These are phyloP conservation scores for Theodoxus fluviatilis DNA, from an alignment of 2,888 invertebrate species.

Conservation along the genomic window DNA sequence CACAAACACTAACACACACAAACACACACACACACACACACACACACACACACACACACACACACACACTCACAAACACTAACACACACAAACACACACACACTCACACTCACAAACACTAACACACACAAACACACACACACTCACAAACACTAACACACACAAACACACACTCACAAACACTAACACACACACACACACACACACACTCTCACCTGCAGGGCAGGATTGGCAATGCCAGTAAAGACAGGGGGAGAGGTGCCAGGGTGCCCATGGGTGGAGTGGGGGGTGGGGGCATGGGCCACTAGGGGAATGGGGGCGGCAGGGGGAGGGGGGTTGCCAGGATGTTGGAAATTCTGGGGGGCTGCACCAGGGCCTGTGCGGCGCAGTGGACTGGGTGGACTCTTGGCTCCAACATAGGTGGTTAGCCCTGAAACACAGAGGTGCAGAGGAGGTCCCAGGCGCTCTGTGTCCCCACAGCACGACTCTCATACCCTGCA, in stretches of 20 bases:
- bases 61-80: no score
- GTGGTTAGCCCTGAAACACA: constrained; percentile 49
- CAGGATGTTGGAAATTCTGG: constrained; percentile 38
- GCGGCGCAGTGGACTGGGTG: constrained; percentile 73
- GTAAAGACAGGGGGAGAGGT: constrained; percentile 58
- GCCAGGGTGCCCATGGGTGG: constrained; percentile 41
- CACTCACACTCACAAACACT: no score
- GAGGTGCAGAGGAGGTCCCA: neutral
- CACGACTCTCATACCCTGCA: no score
- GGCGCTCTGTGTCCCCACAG: no score
- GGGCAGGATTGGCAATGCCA: constrained; percentile 30
- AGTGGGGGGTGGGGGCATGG: constrained; percentile 27
- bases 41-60: no score
- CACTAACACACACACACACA: neutral
- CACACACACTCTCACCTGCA: constrained; percentile 31
- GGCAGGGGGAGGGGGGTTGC: constrained; percentile 31
- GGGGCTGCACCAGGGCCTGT: constrained; percentile 28
- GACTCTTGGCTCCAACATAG: constrained; percentile 65
- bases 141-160: no score
- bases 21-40: no score
- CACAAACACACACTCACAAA: no score
- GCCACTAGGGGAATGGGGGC: constrained; percentile 16
- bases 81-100: no score
- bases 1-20: no score
- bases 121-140: no score